Base-by-base conservation (phyloP, 2,888 invertebrate genomes). In the Melieria crassipennis region DNA sequence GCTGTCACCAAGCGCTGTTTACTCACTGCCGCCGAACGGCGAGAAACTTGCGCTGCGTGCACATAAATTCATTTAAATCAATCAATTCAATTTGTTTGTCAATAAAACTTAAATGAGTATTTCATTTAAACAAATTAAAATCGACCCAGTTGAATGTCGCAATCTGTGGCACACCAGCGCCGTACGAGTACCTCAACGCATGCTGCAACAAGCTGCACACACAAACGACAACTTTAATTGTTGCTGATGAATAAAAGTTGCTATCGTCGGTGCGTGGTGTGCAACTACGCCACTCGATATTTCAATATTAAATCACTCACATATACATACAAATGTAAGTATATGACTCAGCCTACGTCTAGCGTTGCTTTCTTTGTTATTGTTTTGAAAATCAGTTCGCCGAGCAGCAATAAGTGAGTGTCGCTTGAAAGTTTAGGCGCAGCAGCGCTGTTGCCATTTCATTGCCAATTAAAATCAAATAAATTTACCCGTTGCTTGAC, bases 11-110 rank as follows among this genome's bases (percentile, higher is more conserved):
- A 1, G 30, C 56, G 50, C 67, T 50, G 57, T 67, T 67, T 60
- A 67, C 60, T 67, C 67, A 60, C 50, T 30, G 30, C 30, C 30
- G 30, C 30, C 30, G 30, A 30, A 30, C 30, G 30, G 30, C 30
- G 30, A 30, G 30, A 30, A 30, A 30, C 30, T 30, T 30, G 30
- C 52, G 30, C 67, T 60, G 58, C 66, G 55, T 71, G 62, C 80
- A 83, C 83, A 86, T 86, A 86, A 86, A 86, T 85, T 85, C 85
- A 86, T 86, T 86, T 86, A 86, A 85, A 86, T 86, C 86, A 86
- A 86, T 86, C 86, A 86, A 85, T 85, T 86, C 86, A 86, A 86
- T 86, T 86, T 86, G 83, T 85, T 86, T 84, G 85, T 83, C 86
- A 86, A 86, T 86, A 86, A 86, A 84, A 81, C 79, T 83, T 74